Evolutionary conservation across 1,140 invertebrate species (phyloP).

Genomic region (Anoplolepis gracilipes): DNA sequence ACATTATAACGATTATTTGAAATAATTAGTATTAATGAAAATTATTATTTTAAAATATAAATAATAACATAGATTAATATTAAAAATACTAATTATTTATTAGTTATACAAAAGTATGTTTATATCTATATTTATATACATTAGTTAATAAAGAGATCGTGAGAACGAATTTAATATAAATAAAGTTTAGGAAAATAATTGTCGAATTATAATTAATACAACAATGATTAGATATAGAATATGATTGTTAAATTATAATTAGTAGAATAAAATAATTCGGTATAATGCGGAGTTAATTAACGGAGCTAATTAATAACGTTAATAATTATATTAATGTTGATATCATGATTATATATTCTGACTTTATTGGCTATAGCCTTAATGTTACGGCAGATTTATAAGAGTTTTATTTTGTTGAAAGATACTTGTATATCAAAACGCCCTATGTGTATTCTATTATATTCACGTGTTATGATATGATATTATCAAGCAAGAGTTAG

Average conservation of each 20-base stretch:
- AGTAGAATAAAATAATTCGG: slow-evolving; percentile 15
- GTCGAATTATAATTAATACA: neutral
- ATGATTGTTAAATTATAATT: neutral
- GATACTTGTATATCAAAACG: slow-evolving; percentile 47
- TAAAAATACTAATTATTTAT: neutral
- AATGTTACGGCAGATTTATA: neutral
- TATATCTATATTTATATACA: too few species aligned
- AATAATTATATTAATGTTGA: neutral
- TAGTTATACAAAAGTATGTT: too few species aligned
- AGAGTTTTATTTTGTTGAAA: slow-evolving; percentile 50
- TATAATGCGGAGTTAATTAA: neutral
- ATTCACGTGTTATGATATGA: slow-evolving; percentile 7
- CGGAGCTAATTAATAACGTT: neutral
- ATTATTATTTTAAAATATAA: neutral
- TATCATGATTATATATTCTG: slow-evolving; percentile 6
- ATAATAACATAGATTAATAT: neutral
- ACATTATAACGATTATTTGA: neutral
- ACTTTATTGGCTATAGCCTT: neutral
- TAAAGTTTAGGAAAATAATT: neutral
- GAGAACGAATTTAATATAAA: neutral
- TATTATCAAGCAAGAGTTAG: slow-evolving; percentile 14
- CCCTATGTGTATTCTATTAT: slow-evolving; percentile 1
- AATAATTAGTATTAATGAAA: neutral
- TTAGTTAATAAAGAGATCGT: neutral
- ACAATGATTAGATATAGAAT: neutral